phyloP scores from a whole-genome alignment of 1,140 invertebrate genomes.

The Odontomachus brunneus region DNA sequence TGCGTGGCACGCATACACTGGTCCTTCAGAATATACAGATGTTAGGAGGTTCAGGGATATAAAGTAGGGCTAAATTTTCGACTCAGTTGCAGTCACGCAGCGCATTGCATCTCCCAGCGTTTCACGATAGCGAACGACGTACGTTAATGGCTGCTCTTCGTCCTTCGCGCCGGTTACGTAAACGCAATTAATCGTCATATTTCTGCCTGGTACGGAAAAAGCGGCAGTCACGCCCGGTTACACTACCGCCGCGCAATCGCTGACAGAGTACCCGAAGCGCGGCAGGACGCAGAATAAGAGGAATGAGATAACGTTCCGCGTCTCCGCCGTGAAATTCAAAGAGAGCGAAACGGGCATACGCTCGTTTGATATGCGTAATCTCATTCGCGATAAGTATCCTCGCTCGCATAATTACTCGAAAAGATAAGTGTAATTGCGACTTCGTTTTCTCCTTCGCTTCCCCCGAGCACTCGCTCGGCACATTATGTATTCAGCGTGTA shows the following conservation, averaged over 20 bases:
- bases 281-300: constrained; percentile 37
- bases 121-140: constrained; percentile 3
- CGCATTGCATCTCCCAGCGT: neutral
- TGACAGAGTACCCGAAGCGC: constrained; percentile 8
- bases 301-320: constrained; percentile 44
- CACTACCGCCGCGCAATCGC: constrained; percentile 32
- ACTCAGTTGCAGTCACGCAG: neutral
- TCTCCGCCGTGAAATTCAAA: constrained; percentile 46
- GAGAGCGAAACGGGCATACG: constrained; percentile 42
- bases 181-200: constrained; percentile 48
- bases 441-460: constrained; percentile 48
- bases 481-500: constrained; percentile 7
- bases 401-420: constrained; percentile 44
- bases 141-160: constrained; percentile 19
- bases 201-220: constrained; percentile 31
- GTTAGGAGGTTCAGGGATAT: too few relatives aligned
- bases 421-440: constrained; percentile 52
- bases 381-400: constrained; percentile 48
- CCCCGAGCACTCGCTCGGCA: constrained; percentile 12
- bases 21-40: too few relatives aligned
- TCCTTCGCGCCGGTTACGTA: constrained; percentile 4
- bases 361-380: constrained; percentile 56
- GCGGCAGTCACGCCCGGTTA: constrained; percentile 30
- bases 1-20: too few relatives aligned
- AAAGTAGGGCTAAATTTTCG: too few relatives aligned